Conservation (phyloP, 2,113 vertebrate genomes). For the Phrynocephalus versicolor region DNA sequence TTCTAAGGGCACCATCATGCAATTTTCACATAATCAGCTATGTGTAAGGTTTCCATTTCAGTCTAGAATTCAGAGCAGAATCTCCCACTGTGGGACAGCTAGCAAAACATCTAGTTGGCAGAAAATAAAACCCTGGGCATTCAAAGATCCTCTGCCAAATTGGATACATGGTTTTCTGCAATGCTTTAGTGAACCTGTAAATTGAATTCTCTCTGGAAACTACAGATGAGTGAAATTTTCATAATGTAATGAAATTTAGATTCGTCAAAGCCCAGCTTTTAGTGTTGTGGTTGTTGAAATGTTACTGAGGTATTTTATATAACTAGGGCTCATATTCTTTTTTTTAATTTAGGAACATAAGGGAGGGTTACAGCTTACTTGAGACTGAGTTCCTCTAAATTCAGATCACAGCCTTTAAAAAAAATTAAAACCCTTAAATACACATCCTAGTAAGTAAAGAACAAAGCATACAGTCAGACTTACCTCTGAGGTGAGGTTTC, state of each 20-base stretch:
- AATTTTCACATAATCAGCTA: conserved; percentile 11
- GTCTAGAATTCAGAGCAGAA: neutral
- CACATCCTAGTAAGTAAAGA: neutral
- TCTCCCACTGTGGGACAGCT: conserved; percentile 10
- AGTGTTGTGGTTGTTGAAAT: neutral
- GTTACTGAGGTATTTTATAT: neutral
- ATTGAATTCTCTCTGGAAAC: conserved; percentile 3
- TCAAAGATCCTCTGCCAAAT: conserved; percentile 3
- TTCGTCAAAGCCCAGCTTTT: neutral
- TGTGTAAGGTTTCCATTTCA: neutral
- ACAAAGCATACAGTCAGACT: neutral
- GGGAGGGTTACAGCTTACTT: too few relatives aligned
- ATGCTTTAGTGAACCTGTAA: conserved; percentile 11
- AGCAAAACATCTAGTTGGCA: conserved; percentile 14
- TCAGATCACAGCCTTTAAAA: neutral
- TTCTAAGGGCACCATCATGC: neutral
- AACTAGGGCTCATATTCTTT: neutral
- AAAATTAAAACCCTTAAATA: neutral
- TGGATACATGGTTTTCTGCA: neutral
- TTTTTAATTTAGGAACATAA: neutral
- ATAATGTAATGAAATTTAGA: conserved; percentile 1
- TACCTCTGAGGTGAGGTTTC: neutral
- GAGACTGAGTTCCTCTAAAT: too few relatives aligned
- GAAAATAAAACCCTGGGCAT: neutral
- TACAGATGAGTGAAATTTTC: neutral